These are phyloP conservation scores for Aramus guarauna DNA, from an alignment of 2,113 vertebrate species.

Conservation along the genomic window DNA sequence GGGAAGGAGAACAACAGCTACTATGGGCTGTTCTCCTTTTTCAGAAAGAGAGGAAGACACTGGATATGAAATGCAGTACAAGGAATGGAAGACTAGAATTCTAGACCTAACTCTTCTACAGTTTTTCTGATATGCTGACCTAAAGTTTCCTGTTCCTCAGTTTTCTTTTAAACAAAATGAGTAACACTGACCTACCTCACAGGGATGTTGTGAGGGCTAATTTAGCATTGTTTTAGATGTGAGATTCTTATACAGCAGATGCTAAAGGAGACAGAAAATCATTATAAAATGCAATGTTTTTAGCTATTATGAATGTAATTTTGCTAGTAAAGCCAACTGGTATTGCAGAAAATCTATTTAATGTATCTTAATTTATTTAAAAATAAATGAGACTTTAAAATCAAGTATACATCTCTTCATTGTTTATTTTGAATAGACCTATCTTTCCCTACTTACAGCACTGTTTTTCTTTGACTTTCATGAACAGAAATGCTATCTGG, in stretches of 20 bases:
- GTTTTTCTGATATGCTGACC: neutral
- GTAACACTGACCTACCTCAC: conserved; percentile 32
- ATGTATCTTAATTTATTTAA: conserved; percentile 9
- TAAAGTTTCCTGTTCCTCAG: neutral
- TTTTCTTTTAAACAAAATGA: neutral
- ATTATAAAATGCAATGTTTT: neutral
- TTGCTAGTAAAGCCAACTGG: neutral
- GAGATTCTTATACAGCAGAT: neutral
- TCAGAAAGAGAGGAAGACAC: neutral
- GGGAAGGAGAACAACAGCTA: neutral
- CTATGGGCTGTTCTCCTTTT: neutral
- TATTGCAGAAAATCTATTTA: neutral
- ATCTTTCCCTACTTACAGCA: neutral
- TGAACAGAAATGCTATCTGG: neutral
- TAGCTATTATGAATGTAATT: conserved; percentile 1
- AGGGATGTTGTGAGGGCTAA: conserved; percentile 11
- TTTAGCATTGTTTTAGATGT: neutral
- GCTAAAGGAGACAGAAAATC: neutral
- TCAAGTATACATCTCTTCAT: neutral
- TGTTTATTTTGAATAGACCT: neutral
- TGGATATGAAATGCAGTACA: neutral
- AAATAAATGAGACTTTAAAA: conserved; percentile 13
- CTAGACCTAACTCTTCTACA: neutral
- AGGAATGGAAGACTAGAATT: neutral
- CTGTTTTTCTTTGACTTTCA: neutral